A percentile compares a stretch with the other conserved stretches of the same genome.
phyloP scores from a whole-genome alignment of 2,113 vertebrate species.

The Apistogramma diplotaenia region DNA sequence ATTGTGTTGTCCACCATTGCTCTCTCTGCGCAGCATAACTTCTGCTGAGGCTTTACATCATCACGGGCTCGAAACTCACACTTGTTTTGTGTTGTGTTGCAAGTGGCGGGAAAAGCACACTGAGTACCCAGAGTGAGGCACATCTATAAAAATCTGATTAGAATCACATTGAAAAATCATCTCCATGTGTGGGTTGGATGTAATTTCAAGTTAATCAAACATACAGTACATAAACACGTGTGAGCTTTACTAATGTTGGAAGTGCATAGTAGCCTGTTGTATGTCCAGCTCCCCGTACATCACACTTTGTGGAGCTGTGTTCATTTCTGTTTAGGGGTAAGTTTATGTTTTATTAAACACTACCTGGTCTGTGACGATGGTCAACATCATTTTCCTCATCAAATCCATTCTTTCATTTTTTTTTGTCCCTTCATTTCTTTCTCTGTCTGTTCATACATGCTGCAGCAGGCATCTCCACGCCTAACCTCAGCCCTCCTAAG shows the following conservation, averaged over 20 bases:
- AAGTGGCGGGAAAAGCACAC: background rate
- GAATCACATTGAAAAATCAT: background rate
- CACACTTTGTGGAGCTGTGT: background rate
- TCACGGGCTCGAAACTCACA: background rate
- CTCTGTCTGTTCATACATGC: constrained; percentile 16
- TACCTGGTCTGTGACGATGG: background rate
- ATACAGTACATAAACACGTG: background rate
- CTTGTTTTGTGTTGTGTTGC: background rate
- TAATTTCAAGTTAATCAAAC: background rate
- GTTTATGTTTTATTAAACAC: background rate
- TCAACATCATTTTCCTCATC: background rate
- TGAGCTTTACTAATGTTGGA: background rate
- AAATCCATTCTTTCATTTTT: background rate
- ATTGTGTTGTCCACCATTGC: background rate
- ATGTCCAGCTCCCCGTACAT: too few relatives aligned
- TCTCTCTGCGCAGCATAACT: background rate
- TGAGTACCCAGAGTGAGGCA: background rate
- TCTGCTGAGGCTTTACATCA: background rate
- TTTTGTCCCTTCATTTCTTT: background rate
- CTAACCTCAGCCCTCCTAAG: constrained; percentile 45
- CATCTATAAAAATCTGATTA: background rate
- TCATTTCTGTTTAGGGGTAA: background rate
- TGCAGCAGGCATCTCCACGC: constrained; percentile 34
- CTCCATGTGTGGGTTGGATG: background rate
- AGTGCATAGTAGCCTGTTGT: background rate